Percentiles rank a stretch among this genome's conserved stretches.
phyloP scores from a whole-genome alignment of 2,113 vertebrate genomes.

The Chaetops frenatus region DNA sequence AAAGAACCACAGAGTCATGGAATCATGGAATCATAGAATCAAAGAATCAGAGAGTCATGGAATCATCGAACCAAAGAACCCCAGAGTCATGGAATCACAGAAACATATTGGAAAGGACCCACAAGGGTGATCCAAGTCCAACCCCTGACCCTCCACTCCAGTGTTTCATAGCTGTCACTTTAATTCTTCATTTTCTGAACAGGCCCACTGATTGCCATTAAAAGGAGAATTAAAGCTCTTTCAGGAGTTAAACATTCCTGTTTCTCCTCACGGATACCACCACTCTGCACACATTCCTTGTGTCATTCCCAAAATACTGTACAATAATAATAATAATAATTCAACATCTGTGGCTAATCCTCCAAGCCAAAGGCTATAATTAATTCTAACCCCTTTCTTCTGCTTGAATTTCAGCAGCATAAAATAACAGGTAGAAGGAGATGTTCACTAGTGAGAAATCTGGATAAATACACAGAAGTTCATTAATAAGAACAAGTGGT shows the following conservation, averaged over 20 bases:
- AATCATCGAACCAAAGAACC: not conserved
- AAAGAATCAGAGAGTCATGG: not conserved
- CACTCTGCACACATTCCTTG: slow-evolving; percentile 32
- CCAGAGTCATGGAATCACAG: not conserved
- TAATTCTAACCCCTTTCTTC: slow-evolving; percentile 10
- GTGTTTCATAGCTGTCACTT: not conserved
- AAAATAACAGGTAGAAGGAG: not conserved
- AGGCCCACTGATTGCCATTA: not conserved
- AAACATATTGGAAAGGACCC: not conserved
- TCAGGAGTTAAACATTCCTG: not conserved
- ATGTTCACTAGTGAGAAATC: not conserved
- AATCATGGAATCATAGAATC: not conserved
- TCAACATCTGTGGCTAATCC: slow-evolving; percentile 44
- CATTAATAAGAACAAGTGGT: not conserved
- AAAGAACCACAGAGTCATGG: not conserved
- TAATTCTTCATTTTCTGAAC: not conserved
- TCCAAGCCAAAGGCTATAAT: slow-evolving; percentile 36
- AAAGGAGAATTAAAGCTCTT: not conserved
- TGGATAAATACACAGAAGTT: not conserved
- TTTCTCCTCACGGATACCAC: not conserved
- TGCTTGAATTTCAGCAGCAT: not conserved
- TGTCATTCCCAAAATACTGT: slow-evolving; percentile 38
- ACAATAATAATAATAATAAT: slow-evolving; percentile 52
- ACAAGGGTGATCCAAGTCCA: not conserved
- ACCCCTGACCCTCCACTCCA: not conserved